Evolutionary conservation across 1,140 invertebrate genomes (phyloP), one percentile per base, ranked within the genome.

Genomic region (Notospermus geniculatus): DNA sequence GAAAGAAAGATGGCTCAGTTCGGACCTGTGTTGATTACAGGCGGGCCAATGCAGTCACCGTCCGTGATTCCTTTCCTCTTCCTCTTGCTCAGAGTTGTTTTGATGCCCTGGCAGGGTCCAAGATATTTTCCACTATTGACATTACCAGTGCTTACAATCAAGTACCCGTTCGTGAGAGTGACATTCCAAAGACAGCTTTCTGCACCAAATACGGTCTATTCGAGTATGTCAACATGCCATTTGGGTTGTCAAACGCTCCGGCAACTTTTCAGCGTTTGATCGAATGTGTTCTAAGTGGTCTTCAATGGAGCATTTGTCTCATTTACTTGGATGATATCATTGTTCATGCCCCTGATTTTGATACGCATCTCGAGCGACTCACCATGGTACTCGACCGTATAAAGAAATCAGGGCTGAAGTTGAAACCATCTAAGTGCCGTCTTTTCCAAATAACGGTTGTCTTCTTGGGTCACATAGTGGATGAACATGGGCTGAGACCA

Each of bases 61-160:
- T 73, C 0, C 60, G 68, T 30, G 83, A 86, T 66, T 70, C 62
- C 46, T 86, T 81, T 67, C 84, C 85, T 70, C 60, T 86, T 1
- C 83, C 81, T 0, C 46, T 66, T 1, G 82, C 85, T 28, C 75
- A 83, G n/a, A 79, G 82, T 19, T 66, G 67, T 11, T 54, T 86
- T 0, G 54, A 72, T 11, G 56, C 50, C 5, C 61, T 85, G 0
- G 19, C 62, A 0, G 78, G 75, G 2, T 69, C 68, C 9, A 73
- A 54, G 13, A 68, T 78, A 28, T 85, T 83, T 59, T 71, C 73
- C 0, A 70, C 73, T 0, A 65, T 86, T 0, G 83, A 85, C 71
- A 22, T 66, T 7, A 39, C n/a, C 28, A 36, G 23, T 29, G 71
- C 63, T 2, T 73, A 63, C 45, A 71, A 74, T 72, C 80, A 81